Conservation (phyloP, 2,113 vertebrate genomes). For the Oreotrochilus melanogaster region DNA sequence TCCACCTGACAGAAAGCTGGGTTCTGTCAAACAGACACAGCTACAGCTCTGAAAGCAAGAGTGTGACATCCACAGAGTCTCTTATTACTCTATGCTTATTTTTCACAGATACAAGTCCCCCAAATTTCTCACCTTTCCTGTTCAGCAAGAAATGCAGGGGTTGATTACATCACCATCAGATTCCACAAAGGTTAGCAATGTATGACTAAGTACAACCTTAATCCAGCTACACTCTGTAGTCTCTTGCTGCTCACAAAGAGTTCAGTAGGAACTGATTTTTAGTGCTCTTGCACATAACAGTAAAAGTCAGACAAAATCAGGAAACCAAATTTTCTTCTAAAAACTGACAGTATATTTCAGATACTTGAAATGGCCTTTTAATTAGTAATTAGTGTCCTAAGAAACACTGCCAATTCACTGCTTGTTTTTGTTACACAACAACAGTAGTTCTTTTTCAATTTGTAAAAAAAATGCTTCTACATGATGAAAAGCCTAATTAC, state of each 20-base stretch:
- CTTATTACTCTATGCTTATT: constrained; percentile 49
- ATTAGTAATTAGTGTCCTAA: background rate
- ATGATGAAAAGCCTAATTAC: background rate
- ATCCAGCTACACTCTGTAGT: background rate
- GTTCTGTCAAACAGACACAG: background rate
- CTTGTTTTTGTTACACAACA: background rate
- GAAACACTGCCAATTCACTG: background rate
- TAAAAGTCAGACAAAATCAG: background rate
- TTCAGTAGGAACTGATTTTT: background rate
- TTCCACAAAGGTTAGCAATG: constrained; percentile 43
- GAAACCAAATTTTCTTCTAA: background rate
- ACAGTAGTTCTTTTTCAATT: background rate
- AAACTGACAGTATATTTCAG: background rate
- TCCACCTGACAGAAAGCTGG: background rate
- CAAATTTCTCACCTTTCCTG: constrained; percentile 75
- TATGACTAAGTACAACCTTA: constrained; percentile 20
- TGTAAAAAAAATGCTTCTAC: background rate
- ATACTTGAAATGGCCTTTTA: background rate
- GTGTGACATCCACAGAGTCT: background rate
- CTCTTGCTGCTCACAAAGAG: background rate
- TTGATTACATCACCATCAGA: constrained; percentile 42
- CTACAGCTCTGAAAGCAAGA: background rate
- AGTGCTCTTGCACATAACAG: background rate
- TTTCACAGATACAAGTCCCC: constrained; percentile 68
- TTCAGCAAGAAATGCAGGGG: constrained; percentile 73